These are phyloP conservation scores for Sula dactylatra DNA, from an alignment of 2,113 vertebrate genomes.

Conservation along the genomic window DNA sequence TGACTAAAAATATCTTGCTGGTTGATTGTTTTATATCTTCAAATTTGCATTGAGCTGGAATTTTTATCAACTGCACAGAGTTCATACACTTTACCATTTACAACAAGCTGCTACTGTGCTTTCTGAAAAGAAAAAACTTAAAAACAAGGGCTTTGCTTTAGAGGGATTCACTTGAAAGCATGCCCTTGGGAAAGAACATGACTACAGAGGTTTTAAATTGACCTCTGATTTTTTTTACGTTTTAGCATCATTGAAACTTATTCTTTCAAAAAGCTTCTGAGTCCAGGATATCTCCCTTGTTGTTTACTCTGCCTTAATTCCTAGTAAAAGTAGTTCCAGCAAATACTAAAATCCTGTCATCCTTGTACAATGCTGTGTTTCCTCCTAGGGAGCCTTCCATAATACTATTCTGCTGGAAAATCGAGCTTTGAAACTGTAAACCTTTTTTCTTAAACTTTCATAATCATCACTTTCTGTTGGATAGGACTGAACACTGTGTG, in stretches of 20 bases:
- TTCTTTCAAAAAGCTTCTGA: background rate
- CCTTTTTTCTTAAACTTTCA: background rate
- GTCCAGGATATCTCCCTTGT: background rate
- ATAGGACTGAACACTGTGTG: background rate
- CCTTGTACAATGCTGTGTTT: background rate
- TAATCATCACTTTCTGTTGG: background rate
- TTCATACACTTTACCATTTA: background rate
- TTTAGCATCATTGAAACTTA: background rate
- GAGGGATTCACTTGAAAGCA: background rate
- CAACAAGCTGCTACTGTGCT: conserved; percentile 1
- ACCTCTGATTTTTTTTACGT: background rate
- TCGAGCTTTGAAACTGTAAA: background rate
- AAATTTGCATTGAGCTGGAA: background rate
- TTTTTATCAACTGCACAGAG: background rate
- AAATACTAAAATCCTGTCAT: background rate
- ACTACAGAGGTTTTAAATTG: background rate
- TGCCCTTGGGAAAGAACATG: conserved; percentile 13
- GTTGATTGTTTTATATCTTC: background rate
- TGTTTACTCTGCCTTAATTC: background rate
- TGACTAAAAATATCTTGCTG: background rate
- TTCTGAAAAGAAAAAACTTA: conserved; percentile 17
- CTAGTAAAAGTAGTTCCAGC: background rate
- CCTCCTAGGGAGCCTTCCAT: background rate
- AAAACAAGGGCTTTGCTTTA: background rate
- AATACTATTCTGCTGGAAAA: background rate